Conservation (phyloP, 2,113 vertebrate genomes). For the Propithecus coquereli region DNA sequence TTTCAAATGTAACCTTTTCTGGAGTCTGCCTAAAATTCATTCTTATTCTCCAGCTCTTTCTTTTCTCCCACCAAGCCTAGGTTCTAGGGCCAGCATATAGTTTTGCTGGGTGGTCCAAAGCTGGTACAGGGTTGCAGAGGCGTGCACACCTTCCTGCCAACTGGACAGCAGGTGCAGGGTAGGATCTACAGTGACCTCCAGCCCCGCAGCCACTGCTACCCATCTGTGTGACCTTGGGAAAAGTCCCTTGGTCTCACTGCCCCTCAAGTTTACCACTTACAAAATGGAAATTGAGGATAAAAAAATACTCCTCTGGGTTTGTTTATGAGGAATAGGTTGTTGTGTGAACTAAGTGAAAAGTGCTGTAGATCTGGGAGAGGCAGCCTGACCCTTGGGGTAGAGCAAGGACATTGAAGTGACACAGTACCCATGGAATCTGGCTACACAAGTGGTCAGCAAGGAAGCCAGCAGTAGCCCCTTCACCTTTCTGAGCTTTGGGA, state of each 20-base stretch:
- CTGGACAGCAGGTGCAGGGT: neutral
- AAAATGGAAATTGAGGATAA: neutral
- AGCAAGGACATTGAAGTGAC: neutral
- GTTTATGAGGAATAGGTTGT: neutral
- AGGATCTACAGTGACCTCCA: too few species aligned
- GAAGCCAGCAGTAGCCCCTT: neutral
- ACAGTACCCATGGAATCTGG: neutral
- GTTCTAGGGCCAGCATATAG: neutral
- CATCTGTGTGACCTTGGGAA: neutral
- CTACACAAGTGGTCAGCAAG: neutral
- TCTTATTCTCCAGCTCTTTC: neutral
- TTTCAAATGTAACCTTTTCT: constrained; percentile 24
- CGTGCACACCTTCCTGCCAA: neutral
- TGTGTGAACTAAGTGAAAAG: neutral
- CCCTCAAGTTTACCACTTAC: neutral
- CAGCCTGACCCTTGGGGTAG: neutral
- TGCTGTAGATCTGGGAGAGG: neutral
- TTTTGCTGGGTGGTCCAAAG: neutral
- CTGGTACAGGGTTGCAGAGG: neutral
- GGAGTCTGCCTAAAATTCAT: neutral
- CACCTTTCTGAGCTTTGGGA: neutral
- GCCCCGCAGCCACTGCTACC: neutral
- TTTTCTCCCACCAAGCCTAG: neutral
- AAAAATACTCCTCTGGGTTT: neutral
- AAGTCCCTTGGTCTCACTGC: neutral